These are phyloP conservation scores for Stenodera caucasica DNA, from an alignment of 2,888 invertebrate species.

Conservation along the genomic window DNA sequence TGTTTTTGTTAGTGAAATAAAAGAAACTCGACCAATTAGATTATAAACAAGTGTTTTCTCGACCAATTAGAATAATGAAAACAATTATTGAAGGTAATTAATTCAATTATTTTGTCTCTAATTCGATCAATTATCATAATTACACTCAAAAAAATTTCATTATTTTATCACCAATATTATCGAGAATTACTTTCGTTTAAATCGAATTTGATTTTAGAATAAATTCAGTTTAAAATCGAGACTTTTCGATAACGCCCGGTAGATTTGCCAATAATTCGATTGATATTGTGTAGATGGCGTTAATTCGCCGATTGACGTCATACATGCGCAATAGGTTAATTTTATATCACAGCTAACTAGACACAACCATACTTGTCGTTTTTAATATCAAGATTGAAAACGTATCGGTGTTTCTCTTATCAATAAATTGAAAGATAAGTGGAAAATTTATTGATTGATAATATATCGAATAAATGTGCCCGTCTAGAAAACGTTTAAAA, in stretches of 20 bases:
- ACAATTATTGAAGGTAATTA: too few species aligned
- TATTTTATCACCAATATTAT: too few species aligned
- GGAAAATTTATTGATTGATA: not conserved
- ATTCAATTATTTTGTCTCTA: too few species aligned
- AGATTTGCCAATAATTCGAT: not conserved
- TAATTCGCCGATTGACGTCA: not conserved
- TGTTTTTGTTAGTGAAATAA: not conserved
- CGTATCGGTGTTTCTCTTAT: not conserved
- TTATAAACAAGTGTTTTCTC: too few species aligned
- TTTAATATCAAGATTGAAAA: not conserved
- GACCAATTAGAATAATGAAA: too few species aligned
- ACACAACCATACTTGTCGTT: not conserved
- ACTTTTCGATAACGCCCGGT: not conserved
- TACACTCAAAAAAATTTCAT: too few species aligned
- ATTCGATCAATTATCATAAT: too few species aligned
- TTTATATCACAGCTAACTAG: not conserved
- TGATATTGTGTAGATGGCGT: not conserved
- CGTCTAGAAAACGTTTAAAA: constrained; percentile 24
- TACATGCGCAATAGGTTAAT: not conserved
- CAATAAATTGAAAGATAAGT: not conserved
- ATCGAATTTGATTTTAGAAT: too few species aligned
- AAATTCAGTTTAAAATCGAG: too few species aligned
- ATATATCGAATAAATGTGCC: constrained; percentile 17
- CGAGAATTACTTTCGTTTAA: too few species aligned
- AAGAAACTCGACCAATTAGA: too few species aligned